Evolutionary conservation across 2,888 invertebrate species (phyloP).

Genomic region (Cryptus viduatorius): DNA sequence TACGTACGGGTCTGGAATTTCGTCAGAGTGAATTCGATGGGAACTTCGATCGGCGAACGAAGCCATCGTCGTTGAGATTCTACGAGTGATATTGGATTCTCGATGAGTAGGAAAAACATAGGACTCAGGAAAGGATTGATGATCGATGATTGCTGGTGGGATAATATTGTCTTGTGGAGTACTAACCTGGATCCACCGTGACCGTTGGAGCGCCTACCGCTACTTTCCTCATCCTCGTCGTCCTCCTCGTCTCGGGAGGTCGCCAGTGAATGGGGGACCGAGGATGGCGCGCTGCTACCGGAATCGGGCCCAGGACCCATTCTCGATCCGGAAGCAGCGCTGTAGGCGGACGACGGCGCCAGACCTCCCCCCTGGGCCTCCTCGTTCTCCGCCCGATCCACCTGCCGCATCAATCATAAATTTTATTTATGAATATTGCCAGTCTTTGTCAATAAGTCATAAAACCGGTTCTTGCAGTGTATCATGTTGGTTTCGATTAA

Average conservation of each 20-base stretch:
- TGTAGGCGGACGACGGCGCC: constrained; percentile 78
- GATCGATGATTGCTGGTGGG: not conserved
- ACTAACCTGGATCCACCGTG: constrained; percentile 82
- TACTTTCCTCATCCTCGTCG: constrained; percentile 87
- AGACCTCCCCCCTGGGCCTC: constrained; percentile 82
- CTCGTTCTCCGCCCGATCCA: constrained; percentile 84
- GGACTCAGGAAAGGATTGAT: not conserved
- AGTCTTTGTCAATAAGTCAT: not conserved
- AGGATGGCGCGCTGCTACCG: constrained; percentile 83
- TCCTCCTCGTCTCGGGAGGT: constrained; percentile 89
- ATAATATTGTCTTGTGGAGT: constrained; percentile 12
- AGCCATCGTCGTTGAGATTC: not conserved
- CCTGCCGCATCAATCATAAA: constrained; percentile 72
- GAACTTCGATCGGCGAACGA: constrained; percentile 20
- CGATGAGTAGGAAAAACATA: not conserved
- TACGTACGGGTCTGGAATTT: constrained; percentile 6
- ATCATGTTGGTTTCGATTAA: too few relatives aligned
- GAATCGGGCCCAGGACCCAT: constrained; percentile 84
- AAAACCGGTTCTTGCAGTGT: too few relatives aligned
- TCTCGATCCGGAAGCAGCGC: constrained; percentile 82
- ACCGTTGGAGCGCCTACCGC: constrained; percentile 80
- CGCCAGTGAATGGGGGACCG: constrained; percentile 86
- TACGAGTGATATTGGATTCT: constrained; percentile 21
- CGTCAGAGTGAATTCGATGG: constrained; percentile 17
- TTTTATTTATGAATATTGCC: not conserved